Base-by-base conservation (phyloP, 2,888 invertebrate genomes). In the Erynnis tages region DNA sequence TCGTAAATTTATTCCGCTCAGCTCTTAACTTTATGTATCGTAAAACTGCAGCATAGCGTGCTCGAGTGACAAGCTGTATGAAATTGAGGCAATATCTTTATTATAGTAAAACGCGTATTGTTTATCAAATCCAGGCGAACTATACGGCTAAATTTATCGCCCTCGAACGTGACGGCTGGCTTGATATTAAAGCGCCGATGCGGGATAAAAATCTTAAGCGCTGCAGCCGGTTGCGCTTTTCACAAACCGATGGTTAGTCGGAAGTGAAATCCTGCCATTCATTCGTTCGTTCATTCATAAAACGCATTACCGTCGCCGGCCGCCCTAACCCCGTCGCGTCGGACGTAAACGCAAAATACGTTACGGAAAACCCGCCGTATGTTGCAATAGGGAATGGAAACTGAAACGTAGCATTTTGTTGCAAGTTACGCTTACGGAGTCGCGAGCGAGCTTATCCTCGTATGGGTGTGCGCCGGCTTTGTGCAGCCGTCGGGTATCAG, bases 261-360 rank as follows among this genome's bases (percentile, higher is more conserved):
- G 76, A 79, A 79, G 76, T 74, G 68, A 82, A 85, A 84, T 83
- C 79, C 76, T 74, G 62, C 73, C 71, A 83, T 86, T 83, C 82
- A 79, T 69, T 74, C 74, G 74, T 76, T 73, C 76, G 75, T 76
- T 80, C 79, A 82, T 86, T 85, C 82, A 85, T 83, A 84, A 82
- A 86, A 86, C 69, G 82, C 77, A 83, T 86, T 84, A 84, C 79
- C 66, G 63, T 70, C 60, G 64, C 68, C 62, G 68, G 63, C 66
- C 67, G 67, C 66, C 65, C 71, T 73, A 74, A 73, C 72, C 73
- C 71, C 64, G 59, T 61, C 63, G 69, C 71, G 74, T 74, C 72
- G 70, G 63, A 66, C 66, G 73, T 66, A 67, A 75, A 76, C 71
- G 67, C 70, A 65, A 79, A 79, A 81, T 82, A 80, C 74, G 78